These are phyloP conservation scores for Lepidurus packardi DNA, from an alignment of 1,140 invertebrate species.

Conservation along the genomic window DNA sequence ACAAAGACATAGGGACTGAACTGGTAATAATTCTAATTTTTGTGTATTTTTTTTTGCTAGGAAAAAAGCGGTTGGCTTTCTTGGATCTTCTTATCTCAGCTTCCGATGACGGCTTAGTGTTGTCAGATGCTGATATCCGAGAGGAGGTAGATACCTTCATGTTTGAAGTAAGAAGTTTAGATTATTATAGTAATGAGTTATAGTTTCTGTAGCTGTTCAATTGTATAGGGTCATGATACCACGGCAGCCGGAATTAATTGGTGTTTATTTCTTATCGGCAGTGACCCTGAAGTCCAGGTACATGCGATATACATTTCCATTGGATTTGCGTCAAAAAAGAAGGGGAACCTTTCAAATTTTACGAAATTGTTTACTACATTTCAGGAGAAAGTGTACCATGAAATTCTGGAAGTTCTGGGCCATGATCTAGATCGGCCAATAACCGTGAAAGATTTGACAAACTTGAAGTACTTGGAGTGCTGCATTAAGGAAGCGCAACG, in stretches of 20 bases:
- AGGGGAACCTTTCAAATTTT: background rate
- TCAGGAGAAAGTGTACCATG: constrained; percentile 41
- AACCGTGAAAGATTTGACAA: constrained; percentile 50
- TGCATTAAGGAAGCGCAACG: constrained; percentile 65
- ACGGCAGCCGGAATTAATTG: constrained; percentile 75
- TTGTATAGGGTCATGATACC: constrained; percentile 72
- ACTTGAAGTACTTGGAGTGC: constrained; percentile 63
- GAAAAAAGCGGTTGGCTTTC: constrained; percentile 76
- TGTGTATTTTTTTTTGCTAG: too few relatives aligned
- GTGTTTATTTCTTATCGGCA: constrained; percentile 66
- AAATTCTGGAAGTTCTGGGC: constrained; percentile 43
- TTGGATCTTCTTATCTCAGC: constrained; percentile 84
- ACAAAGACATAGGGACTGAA: too few relatives aligned
- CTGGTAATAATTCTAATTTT: too few relatives aligned
- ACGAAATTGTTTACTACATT: too few relatives aligned
- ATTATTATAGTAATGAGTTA: background rate
- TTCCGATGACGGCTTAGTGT: constrained; percentile 65
- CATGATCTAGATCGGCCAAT: constrained; percentile 40
- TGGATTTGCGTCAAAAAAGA: too few relatives aligned
- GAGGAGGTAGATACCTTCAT: constrained; percentile 92
- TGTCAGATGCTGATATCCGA: constrained; percentile 82
- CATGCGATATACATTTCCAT: constrained; percentile 33
- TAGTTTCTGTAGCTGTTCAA: too few relatives aligned
- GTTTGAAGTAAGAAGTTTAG: constrained; percentile 66
- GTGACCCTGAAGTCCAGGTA: constrained; percentile 64